A percentile compares a stretch with the other conserved stretches of the same genome.
These are phyloP conservation scores for Numenius phaeopus DNA, from an alignment of 2,797 vertebrate genomes.

Conservation along the genomic window DNA sequence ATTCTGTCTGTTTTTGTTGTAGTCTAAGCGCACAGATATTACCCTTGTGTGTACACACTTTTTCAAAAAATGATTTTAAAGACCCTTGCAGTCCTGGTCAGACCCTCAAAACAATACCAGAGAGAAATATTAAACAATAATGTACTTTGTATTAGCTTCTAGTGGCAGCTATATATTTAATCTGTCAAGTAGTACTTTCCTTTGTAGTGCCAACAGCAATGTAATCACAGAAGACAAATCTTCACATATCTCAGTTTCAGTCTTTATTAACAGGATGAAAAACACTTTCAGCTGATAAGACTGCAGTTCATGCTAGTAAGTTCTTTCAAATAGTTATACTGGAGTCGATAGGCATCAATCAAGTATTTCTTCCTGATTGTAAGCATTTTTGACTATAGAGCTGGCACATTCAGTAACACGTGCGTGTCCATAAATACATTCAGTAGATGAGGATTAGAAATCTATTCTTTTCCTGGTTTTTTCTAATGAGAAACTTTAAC, in stretches of 20 bases:
- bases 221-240: background rate
- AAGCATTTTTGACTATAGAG: background rate
- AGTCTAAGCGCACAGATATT: background rate
- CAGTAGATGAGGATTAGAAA: background rate
- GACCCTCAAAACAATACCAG: background rate
- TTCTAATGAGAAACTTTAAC: background rate
- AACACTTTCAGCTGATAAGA: background rate
- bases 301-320: background rate
- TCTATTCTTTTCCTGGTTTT: background rate
- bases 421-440: background rate
- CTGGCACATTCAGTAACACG: background rate
- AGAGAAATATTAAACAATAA: constrained; percentile 2
- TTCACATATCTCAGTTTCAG: background rate
- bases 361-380: background rate
- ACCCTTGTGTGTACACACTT: background rate
- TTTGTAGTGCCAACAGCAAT: background rate
- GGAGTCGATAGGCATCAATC: background rate
- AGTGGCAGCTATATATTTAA: background rate
- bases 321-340: background rate
- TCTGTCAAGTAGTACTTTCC: background rate
- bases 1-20: background rate
- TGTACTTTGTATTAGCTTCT: background rate
- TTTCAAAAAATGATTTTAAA: background rate
- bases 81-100: background rate
- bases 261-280: background rate